Percentiles rank a stretch among this genome's conserved stretches.
phyloP scores from a whole-genome alignment of 2,113 vertebrate genomes.

The Leptocoma aspasia region DNA sequence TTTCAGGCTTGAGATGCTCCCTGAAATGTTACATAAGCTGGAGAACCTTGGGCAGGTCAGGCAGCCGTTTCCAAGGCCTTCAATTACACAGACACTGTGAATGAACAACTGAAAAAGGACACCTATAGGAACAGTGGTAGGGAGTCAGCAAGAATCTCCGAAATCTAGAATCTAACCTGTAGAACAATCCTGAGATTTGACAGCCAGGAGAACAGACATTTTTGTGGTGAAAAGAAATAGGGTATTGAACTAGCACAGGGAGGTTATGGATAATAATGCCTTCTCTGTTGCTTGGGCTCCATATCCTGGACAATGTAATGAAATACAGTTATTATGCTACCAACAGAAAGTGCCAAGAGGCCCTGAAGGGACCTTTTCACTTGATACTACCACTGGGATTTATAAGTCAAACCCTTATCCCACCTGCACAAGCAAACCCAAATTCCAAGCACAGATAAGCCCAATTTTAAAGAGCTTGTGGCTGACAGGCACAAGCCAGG shows the following conservation, averaged over 20 bases:
- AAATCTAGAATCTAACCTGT: not conserved
- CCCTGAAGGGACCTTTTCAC: not conserved
- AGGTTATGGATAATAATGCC: not conserved
- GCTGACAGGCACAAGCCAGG: not conserved
- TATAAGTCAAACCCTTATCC: not conserved
- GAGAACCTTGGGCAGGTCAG: not conserved
- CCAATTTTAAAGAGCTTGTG: not conserved
- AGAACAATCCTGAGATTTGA: constrained; percentile 6
- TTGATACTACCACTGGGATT: not conserved
- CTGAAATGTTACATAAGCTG: not conserved
- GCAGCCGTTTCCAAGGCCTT: not conserved
- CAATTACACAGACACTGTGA: not conserved
- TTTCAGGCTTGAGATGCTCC: not conserved
- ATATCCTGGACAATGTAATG: not conserved
- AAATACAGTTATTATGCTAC: not conserved
- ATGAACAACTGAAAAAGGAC: not conserved
- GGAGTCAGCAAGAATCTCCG: not conserved
- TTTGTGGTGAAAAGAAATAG: not conserved
- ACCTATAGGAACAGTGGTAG: not conserved
- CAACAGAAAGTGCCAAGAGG: not conserved
- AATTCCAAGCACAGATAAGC: not conserved
- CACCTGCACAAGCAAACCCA: not conserved
- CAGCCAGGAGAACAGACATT: not conserved
- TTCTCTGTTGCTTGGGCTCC: not conserved
- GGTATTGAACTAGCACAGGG: not conserved